Evolutionary conservation across 35 echinoderm and acorn worm species (phyloP).

Genomic region (Patiria miniata): DNA sequence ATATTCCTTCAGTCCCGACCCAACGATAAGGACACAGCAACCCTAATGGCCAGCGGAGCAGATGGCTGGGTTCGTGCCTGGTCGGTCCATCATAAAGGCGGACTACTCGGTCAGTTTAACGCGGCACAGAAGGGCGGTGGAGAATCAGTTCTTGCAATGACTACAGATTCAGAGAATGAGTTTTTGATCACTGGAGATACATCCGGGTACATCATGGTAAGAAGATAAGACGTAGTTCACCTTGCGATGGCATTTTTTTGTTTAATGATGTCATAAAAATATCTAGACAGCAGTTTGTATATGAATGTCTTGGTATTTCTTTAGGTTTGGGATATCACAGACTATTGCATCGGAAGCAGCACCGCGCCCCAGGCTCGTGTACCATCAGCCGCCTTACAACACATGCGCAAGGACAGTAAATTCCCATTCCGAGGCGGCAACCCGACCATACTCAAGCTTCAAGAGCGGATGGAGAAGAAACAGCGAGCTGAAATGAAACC

Average conservation of each 20-base stretch:
- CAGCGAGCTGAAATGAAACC: slow-evolving; percentile 26
- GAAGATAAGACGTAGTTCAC: background rate
- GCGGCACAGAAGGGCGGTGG: slow-evolving; percentile 73
- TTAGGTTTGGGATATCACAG: slow-evolving; percentile 93
- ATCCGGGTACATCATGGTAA: slow-evolving; percentile 89
- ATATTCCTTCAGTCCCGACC: slow-evolving; percentile 85
- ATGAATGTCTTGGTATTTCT: no score
- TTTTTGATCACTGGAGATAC: slow-evolving; percentile 89
- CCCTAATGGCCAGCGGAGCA: slow-evolving; percentile 89
- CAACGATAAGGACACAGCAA: slow-evolving; percentile 96
- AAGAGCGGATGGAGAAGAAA: slow-evolving; percentile 54
- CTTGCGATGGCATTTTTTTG: background rate
- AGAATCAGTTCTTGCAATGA: slow-evolving; percentile 85
- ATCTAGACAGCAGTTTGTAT: no score
- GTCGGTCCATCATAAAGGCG: slow-evolving; percentile 97
- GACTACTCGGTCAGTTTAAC: slow-evolving; percentile 91
- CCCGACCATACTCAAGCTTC: slow-evolving; percentile 43
- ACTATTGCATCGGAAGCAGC: slow-evolving; percentile 75
- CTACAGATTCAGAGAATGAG: slow-evolving; percentile 84
- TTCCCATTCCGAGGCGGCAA: slow-evolving; percentile 77
- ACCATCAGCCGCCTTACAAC: background rate
- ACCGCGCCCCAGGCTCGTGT: background rate
- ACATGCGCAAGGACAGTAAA: slow-evolving; percentile 16
- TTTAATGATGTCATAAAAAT: no score
- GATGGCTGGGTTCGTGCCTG: slow-evolving; percentile 98